Evolutionary conservation across 1,140 invertebrate species (phyloP).

Genomic region (Temnothorax nylanderi): DNA sequence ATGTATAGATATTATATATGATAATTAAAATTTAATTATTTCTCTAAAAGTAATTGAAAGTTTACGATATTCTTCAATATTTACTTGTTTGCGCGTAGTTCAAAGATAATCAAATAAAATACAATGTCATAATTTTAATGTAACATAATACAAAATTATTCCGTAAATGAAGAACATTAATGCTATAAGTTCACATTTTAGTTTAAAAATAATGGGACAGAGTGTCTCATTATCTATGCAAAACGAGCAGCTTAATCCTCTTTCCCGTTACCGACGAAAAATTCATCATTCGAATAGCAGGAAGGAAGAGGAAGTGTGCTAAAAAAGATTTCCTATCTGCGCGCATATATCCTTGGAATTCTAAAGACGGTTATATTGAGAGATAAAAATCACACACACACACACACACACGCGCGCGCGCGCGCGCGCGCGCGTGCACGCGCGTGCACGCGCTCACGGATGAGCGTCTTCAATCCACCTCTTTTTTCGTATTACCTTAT

Average conservation of each 20-base stretch:
- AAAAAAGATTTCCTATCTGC: conserved; percentile 26
- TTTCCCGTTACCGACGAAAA: not conserved
- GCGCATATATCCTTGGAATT: conserved; percentile 3
- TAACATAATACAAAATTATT: conserved; percentile 1
- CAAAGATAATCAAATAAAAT: not conserved
- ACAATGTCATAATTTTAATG: not conserved
- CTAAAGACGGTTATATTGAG: conserved; percentile 5
- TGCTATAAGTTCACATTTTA: not conserved
- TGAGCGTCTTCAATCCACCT: not conserved
- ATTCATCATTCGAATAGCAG: conserved; percentile 4
- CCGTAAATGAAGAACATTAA: not conserved
- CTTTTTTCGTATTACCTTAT: not conserved
- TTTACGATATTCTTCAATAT: not conserved
- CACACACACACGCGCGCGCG: too few species aligned
- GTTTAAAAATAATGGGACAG: not conserved
- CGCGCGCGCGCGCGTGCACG: too few species aligned
- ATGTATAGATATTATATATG: not conserved
- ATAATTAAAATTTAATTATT: not conserved
- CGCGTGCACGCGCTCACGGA: not conserved
- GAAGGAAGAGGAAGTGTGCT: not conserved
- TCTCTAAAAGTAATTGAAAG: not conserved
- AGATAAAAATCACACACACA: conserved; percentile 22
- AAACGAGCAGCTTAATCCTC: not conserved
- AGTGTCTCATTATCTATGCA: not conserved
- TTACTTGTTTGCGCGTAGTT: not conserved